Conservation (phyloP, 2,113 vertebrate species). For the Sterrhoptilus dennistouni region DNA sequence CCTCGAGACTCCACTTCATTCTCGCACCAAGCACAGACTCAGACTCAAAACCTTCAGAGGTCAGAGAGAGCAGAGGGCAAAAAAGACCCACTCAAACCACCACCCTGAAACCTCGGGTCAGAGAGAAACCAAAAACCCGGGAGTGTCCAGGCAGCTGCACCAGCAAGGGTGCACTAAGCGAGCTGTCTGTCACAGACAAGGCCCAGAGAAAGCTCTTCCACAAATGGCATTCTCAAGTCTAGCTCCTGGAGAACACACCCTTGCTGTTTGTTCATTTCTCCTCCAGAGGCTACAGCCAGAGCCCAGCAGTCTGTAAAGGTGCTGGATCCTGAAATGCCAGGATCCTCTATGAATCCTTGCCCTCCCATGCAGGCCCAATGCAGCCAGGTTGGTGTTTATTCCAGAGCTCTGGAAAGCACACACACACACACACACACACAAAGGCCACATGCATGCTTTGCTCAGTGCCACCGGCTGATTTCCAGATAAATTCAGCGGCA, state of each 20-base stretch:
- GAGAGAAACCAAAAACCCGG: no score
- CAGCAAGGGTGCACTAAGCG: background rate
- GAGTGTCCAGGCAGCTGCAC: background rate
- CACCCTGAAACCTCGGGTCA: no score
- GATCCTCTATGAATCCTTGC: background rate
- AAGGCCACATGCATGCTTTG: background rate
- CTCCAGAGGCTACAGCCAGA: background rate
- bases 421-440: rapidly evolving
- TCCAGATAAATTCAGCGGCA: background rate
- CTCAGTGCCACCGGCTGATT: background rate
- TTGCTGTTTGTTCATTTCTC: background rate
- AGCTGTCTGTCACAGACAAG: background rate
- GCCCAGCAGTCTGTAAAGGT: background rate
- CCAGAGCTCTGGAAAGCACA: background rate
- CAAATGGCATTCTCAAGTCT: rapidly evolving
- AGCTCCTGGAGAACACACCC: background rate
- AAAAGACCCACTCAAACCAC: no score
- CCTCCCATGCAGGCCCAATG: rapidly evolving
- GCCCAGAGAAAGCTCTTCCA: background rate
- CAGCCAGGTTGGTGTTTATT: background rate
- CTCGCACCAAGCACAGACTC: no score
- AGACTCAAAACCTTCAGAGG: no score
- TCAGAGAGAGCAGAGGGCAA: no score
- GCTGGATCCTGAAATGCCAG: background rate
- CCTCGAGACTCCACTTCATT: no score